A percentile compares a stretch with the other conserved stretches of the same genome.
Evolutionary conservation across 2,888 invertebrate species (phyloP).

Genomic region (Portevinia maculata): DNA sequence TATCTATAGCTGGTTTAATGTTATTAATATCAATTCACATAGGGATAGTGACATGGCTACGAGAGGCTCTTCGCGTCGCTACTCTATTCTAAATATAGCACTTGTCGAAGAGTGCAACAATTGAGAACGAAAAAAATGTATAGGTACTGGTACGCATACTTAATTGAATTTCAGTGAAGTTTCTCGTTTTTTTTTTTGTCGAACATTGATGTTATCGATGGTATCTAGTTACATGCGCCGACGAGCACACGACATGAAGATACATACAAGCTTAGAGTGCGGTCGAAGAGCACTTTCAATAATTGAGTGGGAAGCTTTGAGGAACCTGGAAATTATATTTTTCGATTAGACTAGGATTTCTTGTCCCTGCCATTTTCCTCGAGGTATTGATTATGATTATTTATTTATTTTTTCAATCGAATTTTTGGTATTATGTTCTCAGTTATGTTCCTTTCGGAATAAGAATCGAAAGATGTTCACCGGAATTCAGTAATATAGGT

Average conservation of each 20-base stretch:
- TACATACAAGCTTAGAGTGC: slow-evolving; percentile 5
- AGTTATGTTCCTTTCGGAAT: too few relatives aligned
- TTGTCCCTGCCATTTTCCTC: not conserved
- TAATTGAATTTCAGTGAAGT: slow-evolving; percentile 41
- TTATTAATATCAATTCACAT: slow-evolving; percentile 43
- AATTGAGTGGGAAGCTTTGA: slow-evolving; percentile 29
- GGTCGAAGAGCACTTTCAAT: slow-evolving; percentile 18
- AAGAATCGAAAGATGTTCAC: too few relatives aligned
- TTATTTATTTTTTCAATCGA: too few relatives aligned
- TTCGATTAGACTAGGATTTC: slow-evolving; percentile 34
- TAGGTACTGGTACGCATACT: slow-evolving; percentile 5
- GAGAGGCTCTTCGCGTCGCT: not conserved
- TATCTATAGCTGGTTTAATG: slow-evolving; percentile 6
- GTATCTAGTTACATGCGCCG: slow-evolving; percentile 15
- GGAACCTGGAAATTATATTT: slow-evolving; percentile 37
- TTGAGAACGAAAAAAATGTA: slow-evolving; percentile 33
- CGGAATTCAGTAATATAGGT: too few relatives aligned
- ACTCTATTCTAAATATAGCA: slow-evolving; percentile 23
- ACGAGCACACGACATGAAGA: not conserved
- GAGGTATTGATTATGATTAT: not conserved
- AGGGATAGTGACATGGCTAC: slow-evolving; percentile 3
- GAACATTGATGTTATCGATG: slow-evolving; percentile 2
- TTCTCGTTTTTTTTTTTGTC: slow-evolving; percentile 3
- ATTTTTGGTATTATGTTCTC: too few relatives aligned
- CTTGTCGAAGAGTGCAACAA: slow-evolving; percentile 23